Conservation (phyloP, 2,797 vertebrate genomes). For the Acipenser oxyrinchus region DNA sequence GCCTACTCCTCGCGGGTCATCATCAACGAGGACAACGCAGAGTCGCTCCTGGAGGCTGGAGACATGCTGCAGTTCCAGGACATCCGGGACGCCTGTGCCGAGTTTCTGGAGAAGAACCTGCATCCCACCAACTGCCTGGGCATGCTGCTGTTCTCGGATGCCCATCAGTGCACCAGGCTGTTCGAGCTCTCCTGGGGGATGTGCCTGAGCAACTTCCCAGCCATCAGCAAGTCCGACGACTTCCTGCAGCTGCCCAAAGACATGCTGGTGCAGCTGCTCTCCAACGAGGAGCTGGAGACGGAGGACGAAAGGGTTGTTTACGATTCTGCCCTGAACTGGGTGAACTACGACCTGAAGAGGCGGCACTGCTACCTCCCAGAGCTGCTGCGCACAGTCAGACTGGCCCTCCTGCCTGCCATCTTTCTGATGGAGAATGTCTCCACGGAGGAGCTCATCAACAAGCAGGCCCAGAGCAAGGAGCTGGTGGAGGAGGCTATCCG, state of each 20-base stretch:
- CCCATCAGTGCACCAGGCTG: slow-evolving; percentile 91
- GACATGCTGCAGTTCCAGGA: slow-evolving; percentile 98
- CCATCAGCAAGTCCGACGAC: slow-evolving; percentile 92
- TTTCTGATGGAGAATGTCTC: slow-evolving; percentile 98
- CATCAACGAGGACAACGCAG: slow-evolving; percentile 95
- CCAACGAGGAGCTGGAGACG: slow-evolving; percentile 92
- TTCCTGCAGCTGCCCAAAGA: slow-evolving; percentile 97
- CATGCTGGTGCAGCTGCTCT: slow-evolving; percentile 88
- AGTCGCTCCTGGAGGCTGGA: slow-evolving; percentile 88
- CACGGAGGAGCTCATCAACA: slow-evolving; percentile 87
- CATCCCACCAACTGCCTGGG: slow-evolving; percentile 93
- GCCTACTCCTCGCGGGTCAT: slow-evolving; percentile 94
- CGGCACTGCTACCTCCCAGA: slow-evolving; percentile 82
- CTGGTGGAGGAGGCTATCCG: slow-evolving; percentile 92
- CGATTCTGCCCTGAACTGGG: slow-evolving; percentile 91
- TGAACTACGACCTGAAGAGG: slow-evolving; percentile 85
- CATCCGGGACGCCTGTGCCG: slow-evolving; percentile 91
- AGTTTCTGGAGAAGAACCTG: slow-evolving; percentile 93
- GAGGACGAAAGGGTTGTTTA: slow-evolving; percentile 94
- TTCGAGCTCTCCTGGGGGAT: slow-evolving; percentile 94
- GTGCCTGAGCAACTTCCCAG: slow-evolving; percentile 95
- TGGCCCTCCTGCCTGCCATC: slow-evolving; percentile 89
- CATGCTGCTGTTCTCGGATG: slow-evolving; percentile 89
- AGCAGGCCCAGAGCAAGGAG: slow-evolving; percentile 89
- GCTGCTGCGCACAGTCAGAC: slow-evolving; percentile 81